Conservation (phyloP, 2,888 invertebrate species). For the Drosophila borealis region DNA sequence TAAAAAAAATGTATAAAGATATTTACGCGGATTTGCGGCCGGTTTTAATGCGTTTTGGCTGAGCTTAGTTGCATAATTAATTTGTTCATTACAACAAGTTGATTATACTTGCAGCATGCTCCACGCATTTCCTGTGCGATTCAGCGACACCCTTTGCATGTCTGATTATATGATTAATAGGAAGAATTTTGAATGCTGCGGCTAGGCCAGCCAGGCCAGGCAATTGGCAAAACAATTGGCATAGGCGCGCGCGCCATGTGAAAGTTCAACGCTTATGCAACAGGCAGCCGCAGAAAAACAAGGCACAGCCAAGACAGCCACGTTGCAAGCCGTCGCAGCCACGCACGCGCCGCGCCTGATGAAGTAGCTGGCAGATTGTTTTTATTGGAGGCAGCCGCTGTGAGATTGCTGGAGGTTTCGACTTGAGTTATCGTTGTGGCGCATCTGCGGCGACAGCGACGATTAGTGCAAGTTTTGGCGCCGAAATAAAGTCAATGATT, state of each 20-base stretch:
- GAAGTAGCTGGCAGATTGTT: constrained; percentile 72
- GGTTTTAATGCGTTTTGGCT: constrained; percentile 34
- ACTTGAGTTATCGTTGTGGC: constrained; percentile 50
- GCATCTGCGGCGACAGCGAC: constrained; percentile 40
- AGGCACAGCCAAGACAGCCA: constrained; percentile 33
- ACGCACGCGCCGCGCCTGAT: constrained; percentile 69
- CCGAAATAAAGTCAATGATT: constrained; percentile 40
- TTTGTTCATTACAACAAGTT: constrained; percentile 59
- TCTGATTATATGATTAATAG: constrained; percentile 66
- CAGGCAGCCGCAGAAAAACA: constrained; percentile 26
- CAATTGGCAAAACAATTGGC: constrained; percentile 50
- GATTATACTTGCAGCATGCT: constrained; percentile 6
- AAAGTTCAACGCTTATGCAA: constrained; percentile 70
- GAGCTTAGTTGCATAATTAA: constrained; percentile 54
- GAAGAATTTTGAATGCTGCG: constrained; percentile 51
- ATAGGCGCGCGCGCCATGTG: constrained; percentile 50
- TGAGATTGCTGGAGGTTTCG: constrained; percentile 24
- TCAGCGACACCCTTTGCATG: constrained; percentile 26
- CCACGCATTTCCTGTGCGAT: constrained; percentile 57
- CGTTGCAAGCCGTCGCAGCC: constrained; percentile 50
- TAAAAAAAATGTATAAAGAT: constrained; percentile 20
- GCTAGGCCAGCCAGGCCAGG: neutral
- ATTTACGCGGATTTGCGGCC: constrained; percentile 27
- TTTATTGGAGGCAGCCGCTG: constrained; percentile 54
- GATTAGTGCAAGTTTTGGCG: constrained; percentile 48